Evolutionary conservation across 2,888 invertebrate species (phyloP), one percentile per base, ranked within the genome.

Genomic region (Aquatica leii): DNA sequence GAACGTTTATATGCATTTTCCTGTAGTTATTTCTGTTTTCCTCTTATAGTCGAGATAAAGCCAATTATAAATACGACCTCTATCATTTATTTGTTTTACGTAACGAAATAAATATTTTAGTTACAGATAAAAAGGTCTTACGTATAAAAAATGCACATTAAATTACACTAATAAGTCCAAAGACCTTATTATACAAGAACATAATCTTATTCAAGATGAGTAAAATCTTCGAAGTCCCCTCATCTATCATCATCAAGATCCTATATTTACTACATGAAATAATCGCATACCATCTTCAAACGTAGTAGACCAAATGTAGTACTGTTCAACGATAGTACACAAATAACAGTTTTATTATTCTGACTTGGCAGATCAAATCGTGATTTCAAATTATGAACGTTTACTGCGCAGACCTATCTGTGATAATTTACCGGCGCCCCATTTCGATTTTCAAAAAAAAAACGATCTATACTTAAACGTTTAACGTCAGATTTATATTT

Each of bases 211-310:
- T 55, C 37, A 41, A 64, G 59, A 59, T 53, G 63, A 63, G 59
- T 58, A 52, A 62, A 62, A 61, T 55, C 52, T 46, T 51, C 34
- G 56, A 55, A 57, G 62, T 62, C 52, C 49, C 55, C 24, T 70
- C 73, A 76, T 72, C 72, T 74, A 77, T 77, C 77, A 77, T 77
- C 76, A 75, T 76, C 76, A 76, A 72, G 74, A 73, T 72, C 73
- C 73, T 71, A 76, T 76, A 77, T 75, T 77, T 77, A 77, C 76
- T 68, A 53, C 59, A 60, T 53, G 73, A 76, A 66, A 74, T 74
- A 75, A 74, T 75, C 73, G 71, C 70, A 71, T 70, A 69, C 71
- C 68, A 68, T 69, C 24, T 37, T 66, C 67, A 58, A 62, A 57
- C 66, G 34, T 53, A 69, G 69, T 68, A 61, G 64, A 50, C 71